Evolutionary conservation across 1,140 invertebrate genomes (phyloP), one percentile per base, ranked within the genome.

Genomic region (Pomacea maculata): DNA sequence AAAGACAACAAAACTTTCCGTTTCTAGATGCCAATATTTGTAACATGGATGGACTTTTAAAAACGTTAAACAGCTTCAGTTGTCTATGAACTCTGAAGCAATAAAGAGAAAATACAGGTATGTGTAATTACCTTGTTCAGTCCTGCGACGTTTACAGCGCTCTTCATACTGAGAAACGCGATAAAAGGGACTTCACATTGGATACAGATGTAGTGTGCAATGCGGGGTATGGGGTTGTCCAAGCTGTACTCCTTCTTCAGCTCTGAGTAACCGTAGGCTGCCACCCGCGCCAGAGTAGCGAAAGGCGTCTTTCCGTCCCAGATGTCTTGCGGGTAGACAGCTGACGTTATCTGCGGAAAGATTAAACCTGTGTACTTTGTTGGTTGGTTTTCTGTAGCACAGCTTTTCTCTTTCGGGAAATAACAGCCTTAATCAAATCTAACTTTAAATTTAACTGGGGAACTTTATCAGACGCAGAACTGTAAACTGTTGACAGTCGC

Each of bases 181-280:
- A 55, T 77, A 67, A 85, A 85, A 19, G 73, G 70, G 71, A 85
- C 29, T 29, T 83, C 82, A 78, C 82, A 85, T 21, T 85, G 82
- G 34, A 83, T 75, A 63, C 84, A 85, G 70, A 83, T 80, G 61
- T 83, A 85, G 75, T 85, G 84, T 19, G 75, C 84, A n/a, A 85
- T 85, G 45, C 77, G 76, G 0, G 84, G 84, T 29, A 85, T 82
- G 25, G 82, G 63, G 65, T 19, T 83, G 45, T 61, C 78, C 64
- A 77, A 21, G 57, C 76, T 83, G 72, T 80, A 74, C 10, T 63
- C 77, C 19, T 67, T 45, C 34, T 70, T 19, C 9, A 78, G 45
- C 61, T 76, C 54, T 3, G 68, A 45, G 45, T 34, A 45, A 19
- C 84, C 84, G 68, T 85, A 85, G 15, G 71, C 80, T 3, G 82